Evolutionary conservation across 2,797 vertebrate species (phyloP).

Genomic region (Odontamblyopus lacepedii): DNA sequence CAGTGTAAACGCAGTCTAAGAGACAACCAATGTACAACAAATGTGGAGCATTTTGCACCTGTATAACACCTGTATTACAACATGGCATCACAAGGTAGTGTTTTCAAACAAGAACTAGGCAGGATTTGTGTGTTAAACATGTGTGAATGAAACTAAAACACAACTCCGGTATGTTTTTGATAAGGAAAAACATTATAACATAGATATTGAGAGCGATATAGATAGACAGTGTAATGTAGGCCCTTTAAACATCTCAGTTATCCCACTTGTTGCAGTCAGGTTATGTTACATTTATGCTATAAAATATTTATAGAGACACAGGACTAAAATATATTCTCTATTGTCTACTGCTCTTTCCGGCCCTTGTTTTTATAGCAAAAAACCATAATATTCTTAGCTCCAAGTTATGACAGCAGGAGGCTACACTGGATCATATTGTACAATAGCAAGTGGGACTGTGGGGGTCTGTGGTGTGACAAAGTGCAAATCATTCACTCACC

Average conservation of each 20-base stretch:
- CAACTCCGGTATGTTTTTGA: too few relatives aligned
- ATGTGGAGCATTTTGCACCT: too few relatives aligned
- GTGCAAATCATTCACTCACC: constrained; percentile 81
- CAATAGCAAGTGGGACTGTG: neutral
- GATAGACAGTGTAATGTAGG: too few relatives aligned
- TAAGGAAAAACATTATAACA: too few relatives aligned
- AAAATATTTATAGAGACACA: neutral
- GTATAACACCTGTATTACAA: too few relatives aligned
- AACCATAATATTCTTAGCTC: neutral
- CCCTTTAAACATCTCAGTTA: neutral
- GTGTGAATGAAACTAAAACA: too few relatives aligned
- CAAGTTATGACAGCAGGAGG: neutral
- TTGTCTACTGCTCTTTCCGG: neutral
- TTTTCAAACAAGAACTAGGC: too few relatives aligned
- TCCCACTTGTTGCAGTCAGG: neutral
- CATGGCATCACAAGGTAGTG: too few relatives aligned
- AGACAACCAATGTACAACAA: too few relatives aligned
- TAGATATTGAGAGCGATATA: too few relatives aligned
- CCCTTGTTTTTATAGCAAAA: neutral
- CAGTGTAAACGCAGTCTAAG: too few relatives aligned
- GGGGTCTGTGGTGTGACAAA: neutral
- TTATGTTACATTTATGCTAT: neutral
- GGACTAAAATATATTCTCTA: neutral
- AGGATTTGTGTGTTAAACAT: too few relatives aligned
- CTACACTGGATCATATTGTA: neutral